Evolutionary conservation across 2,113 vertebrate species (phyloP), one percentile per base, ranked within the genome.

Genomic region (Pheucticus melanocephalus): DNA sequence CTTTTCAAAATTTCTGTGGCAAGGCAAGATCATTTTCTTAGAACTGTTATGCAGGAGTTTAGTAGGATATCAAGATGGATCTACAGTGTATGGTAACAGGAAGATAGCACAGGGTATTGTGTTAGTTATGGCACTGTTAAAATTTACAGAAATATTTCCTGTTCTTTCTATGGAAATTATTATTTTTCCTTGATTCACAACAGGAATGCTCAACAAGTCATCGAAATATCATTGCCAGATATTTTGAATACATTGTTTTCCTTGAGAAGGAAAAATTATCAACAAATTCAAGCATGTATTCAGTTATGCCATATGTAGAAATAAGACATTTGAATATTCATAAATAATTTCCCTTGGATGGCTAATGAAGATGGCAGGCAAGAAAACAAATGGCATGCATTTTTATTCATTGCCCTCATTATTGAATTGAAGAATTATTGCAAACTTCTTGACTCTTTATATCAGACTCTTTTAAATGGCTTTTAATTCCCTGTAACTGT

Each of bases 321-420:
- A 94, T 88, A 95, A 97, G 92, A 93, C 95, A 96, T 94, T 93
- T 96, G 95, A 97, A 89, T 96, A 95, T 94, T 95, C 91, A 90
- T 95, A 95, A 95, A 96, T 97, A 97, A 97, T 96, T 97, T 97
- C 87, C 73, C 72, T 97, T 90, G 95, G 96, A 93, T 96, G 97
- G 89, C 92, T 97, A 96, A 97, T 98, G 95, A 98, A 96, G 84
- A 92, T 97, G 96, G 96, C 83, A 97, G 90, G 88, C 87, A 97
- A 92, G 95, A 89, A 96, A 95, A 94, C 86, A 97, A 97, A 92
- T 19, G 30, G 47, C 60, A 64, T 95, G 83, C 48, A n/a, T 95
- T 97, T 97, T 96, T 92, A 97, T 96, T 95, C 72, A 78, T 96
- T 97, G 82, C 94, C 88, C 39, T 94, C 53, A 80, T 96, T 95